phyloP scores from a whole-genome alignment of 2,113 vertebrate species.

The Odocoileus hemionus region DNA sequence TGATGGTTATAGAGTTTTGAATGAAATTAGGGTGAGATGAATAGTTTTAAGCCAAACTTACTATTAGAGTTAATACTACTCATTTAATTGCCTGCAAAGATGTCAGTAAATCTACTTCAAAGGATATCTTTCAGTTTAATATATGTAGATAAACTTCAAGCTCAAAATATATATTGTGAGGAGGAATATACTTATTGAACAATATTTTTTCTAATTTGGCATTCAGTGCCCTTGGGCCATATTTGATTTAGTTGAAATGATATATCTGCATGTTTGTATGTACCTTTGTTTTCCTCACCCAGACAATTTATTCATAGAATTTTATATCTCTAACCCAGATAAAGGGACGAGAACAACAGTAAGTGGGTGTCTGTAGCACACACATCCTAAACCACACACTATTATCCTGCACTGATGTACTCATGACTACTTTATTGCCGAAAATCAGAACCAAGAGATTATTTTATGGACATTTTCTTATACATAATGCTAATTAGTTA shows the following conservation, averaged over 20 bases:
- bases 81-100: background rate
- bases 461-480: background rate
- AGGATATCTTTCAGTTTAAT: conserved; percentile 6
- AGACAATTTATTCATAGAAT: background rate
- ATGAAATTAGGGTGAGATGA: background rate
- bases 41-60: background rate
- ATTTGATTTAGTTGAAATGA: background rate
- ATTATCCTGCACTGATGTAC: too few relatives aligned
- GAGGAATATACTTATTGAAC: background rate
- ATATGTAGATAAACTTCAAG: background rate
- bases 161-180: background rate
- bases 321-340: background rate
- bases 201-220: background rate
- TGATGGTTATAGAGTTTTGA: background rate
- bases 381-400: background rate
- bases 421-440: background rate
- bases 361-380: background rate
- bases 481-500: background rate
- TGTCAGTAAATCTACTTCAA: conserved; percentile 15
- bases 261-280: background rate
- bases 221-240: background rate
- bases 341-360: background rate
- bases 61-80: background rate
- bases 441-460: background rate
- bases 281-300: background rate